Evolutionary conservation across 1,140 invertebrate genomes (phyloP).

Genomic region (Pentalonia nigronervosa): DNA sequence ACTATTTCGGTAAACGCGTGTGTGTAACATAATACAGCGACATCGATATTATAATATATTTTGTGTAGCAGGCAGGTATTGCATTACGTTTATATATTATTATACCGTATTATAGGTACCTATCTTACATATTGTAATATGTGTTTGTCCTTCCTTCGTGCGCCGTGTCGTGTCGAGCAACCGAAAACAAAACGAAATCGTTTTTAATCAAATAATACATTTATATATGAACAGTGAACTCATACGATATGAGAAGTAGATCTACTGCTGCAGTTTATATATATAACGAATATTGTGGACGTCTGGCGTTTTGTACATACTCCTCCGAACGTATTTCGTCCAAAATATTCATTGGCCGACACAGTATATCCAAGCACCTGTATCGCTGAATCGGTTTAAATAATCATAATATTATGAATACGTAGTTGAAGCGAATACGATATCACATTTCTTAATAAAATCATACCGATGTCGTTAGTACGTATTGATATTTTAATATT

Average conservation of each 20-base stretch:
- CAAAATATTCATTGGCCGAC: not conserved
- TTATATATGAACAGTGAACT: not conserved
- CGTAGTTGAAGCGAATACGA: not conserved
- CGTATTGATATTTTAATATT: not conserved
- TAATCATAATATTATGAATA: conserved; percentile 8
- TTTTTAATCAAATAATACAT: not conserved
- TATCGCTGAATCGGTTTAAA: not conserved
- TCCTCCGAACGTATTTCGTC: not conserved
- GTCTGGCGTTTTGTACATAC: not conserved
- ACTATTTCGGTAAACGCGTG: not conserved
- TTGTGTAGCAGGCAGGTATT: not conserved
- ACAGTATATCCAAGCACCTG: not conserved
- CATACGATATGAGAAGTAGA: not conserved
- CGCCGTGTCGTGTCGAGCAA: not conserved
- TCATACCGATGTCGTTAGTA: not conserved
- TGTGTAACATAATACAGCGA: conserved; percentile 21
- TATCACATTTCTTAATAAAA: conserved; percentile 18
- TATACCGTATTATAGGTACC: no score
- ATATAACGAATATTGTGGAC: not conserved
- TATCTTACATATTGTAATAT: not conserved
- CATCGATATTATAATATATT: not conserved
- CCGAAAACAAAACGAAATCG: conserved; percentile 2
- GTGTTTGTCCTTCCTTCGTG: not conserved
- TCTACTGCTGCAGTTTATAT: not conserved
- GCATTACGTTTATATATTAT: not conserved